Evolutionary conservation across 2,888 invertebrate genomes (phyloP).

Genomic region (Synergus laeviventris): DNA sequence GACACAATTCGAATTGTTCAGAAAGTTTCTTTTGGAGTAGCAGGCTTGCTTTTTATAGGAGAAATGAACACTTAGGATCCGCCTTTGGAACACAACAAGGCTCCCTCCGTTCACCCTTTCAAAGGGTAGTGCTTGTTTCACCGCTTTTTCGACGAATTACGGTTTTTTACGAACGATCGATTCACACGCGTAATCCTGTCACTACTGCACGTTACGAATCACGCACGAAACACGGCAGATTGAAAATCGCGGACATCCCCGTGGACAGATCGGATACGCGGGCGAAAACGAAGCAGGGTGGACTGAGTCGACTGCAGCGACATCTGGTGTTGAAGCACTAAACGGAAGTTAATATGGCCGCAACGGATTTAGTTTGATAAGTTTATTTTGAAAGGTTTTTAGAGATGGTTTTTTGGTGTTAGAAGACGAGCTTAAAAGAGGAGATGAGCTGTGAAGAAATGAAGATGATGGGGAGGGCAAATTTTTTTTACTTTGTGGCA

Average conservation of each 20-base stretch:
- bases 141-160: not conserved
- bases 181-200: slow-evolving; percentile 12
- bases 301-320: slow-evolving; percentile 63
- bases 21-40: not conserved
- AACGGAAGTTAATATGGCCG: not conserved
- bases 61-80: slow-evolving; percentile 48
- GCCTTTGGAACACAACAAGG: slow-evolving; percentile 57
- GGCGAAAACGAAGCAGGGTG: slow-evolving; percentile 58
- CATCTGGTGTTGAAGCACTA: slow-evolving; percentile 61
- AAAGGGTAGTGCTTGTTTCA: slow-evolving; percentile 44
- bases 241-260: slow-evolving; percentile 32
- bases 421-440: not conserved
- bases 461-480: not conserved
- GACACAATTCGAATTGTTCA: not conserved
- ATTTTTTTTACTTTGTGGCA: not conserved
- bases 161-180: not conserved
- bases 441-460: not conserved
- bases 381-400: not conserved
- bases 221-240: slow-evolving; percentile 20
- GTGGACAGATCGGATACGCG: slow-evolving; percentile 26
- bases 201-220: slow-evolving; percentile 18
- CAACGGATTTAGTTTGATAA: not conserved
- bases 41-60: not conserved
- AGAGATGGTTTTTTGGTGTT: not conserved
- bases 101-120: slow-evolving; percentile 40